Base-by-base conservation (phyloP, 1,140 invertebrate genomes). In the Parasteatoda tepidariorum region DNA sequence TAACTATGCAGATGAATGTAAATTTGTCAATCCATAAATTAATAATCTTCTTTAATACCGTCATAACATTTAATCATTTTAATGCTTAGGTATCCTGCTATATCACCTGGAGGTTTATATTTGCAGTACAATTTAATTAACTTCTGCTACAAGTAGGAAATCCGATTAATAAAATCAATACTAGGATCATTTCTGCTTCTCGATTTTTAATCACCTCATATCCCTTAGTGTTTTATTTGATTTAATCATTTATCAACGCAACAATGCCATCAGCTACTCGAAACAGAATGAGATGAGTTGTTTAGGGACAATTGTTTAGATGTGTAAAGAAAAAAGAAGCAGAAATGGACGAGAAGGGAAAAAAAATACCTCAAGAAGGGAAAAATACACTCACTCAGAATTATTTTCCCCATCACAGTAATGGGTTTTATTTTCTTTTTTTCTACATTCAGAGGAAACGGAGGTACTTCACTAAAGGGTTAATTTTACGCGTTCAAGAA, bases 381-480 rank as follows among this genome's bases (percentile, higher is more conserved):
- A 59, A 74, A 34, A 59, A 22, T 34, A 22, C 57, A n/a, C n/a
- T 26, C 54, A 74, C 30, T 34, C n/a, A 15, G 71, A 59, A 74
- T 67, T 78, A 67, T 67, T 67, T 24, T 18, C 33, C 33, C 62
- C 57, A 67, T 78, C 75, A 67, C 13, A 67, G 41, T 78, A 78
- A 78, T 78, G 75, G 75, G 62, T 55, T 78, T 78, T 66, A 38
- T 67, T 78, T 78, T 67, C 34, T 54, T 22, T 54, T 78, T 67
- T 26, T 33, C 18, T 11, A 28, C 34, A 24, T 61, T 41, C 57
- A 15, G 24, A 76, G 57, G 34, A 71, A 74, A 61, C 18, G 24
- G 55, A 22, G 55, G 31, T 38, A 55, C 75, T 67, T 48, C 75
- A 31, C 64, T 67, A 78, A 78, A 78, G 62, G 75, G 75, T 78